Evolutionary conservation across 2,797 vertebrate genomes (phyloP).

Genomic region (Enteromius radiatus): DNA sequence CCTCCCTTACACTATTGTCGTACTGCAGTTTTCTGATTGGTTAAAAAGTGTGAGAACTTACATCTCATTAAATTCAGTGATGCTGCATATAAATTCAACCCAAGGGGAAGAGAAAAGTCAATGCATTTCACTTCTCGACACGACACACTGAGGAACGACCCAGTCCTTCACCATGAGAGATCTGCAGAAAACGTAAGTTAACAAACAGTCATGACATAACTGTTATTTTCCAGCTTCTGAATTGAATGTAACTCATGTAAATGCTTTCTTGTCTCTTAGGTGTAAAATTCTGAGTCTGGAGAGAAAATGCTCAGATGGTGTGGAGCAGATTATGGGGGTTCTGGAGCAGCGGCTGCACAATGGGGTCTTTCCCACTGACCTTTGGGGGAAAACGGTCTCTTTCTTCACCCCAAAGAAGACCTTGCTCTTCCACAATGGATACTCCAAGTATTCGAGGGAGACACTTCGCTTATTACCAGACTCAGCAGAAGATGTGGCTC

Average conservation of each 20-base stretch:
- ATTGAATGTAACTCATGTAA: conserved; percentile 3
- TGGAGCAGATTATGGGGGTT: conserved; percentile 62
- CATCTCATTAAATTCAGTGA: conserved; percentile 66
- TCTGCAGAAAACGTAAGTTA: conserved; percentile 72
- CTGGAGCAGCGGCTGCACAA: conserved; percentile 68
- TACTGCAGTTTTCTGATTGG: conserved; percentile 72
- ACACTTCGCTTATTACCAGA: conserved; percentile 69
- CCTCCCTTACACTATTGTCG: conserved; percentile 73
- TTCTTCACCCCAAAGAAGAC: conserved; percentile 72
- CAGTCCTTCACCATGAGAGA: conserved; percentile 70
- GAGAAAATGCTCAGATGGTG: conserved; percentile 72
- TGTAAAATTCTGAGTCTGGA: conserved; percentile 72
- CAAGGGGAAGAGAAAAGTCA: neutral
- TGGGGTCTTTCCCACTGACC: conserved; percentile 64
- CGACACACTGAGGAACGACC: conserved; percentile 23
- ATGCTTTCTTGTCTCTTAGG: conserved; percentile 49
- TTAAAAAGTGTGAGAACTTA: conserved; percentile 73
- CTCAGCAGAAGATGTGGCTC: conserved; percentile 70
- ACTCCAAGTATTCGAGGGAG: conserved; percentile 72
- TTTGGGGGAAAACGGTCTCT: conserved; percentile 76
- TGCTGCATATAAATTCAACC: conserved; percentile 63
- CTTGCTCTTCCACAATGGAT: conserved; percentile 73
- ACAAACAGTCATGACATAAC: neutral
- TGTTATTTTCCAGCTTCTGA: neutral
- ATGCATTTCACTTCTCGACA: neutral